Base-by-base conservation (phyloP, 2,888 invertebrate species). In the Drosophila percnosoma region DNA sequence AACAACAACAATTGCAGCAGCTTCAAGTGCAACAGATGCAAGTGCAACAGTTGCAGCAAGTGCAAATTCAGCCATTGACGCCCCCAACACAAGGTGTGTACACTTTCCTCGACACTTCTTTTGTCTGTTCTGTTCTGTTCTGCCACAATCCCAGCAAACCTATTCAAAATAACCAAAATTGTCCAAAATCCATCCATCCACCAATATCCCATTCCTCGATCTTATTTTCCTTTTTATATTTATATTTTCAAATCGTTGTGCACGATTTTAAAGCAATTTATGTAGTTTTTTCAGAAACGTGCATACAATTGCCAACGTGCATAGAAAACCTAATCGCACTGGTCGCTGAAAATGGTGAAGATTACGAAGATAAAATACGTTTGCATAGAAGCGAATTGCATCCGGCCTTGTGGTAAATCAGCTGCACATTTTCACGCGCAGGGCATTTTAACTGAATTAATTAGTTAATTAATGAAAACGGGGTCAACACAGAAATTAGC, bases 271-370 rank as follows among this genome's bases (percentile, higher is more conserved):
- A 92, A 90, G 90, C 92, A 92, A 92, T 92, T 93, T 93, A 91
- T 93, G 91, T 93, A 93, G 93, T 93, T 93, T 92, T 93, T 93
- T 93, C 93, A 93, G 93, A 92, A 92, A 91, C 90, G 71, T 90
- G 90, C 85, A 89, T 92, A 91, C 91, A 91, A 89, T 92, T 93
- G 91, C 93, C 93, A 92, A 92, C 93, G 91, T 92, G 94, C 94
- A 90, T 93, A 92, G 93, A 93, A 84, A 94, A 94, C 90, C 94
- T 95, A 91, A 93, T 93, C 92, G 95, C 95, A 92, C 91, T 93
- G 92, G 95, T 95, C 91, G 95, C 95, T 92, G 93, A 94, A 93
- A 94, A 94, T 93, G 95, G 95, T 91, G 95, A 95, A 94, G 94
- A 94, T 92, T 95, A 95, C 94, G 95, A 95, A 94, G 94, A 94